These are phyloP conservation scores for Dusona sp. DNA, from an alignment of 2,888 invertebrate species.

Conservation along the genomic window DNA sequence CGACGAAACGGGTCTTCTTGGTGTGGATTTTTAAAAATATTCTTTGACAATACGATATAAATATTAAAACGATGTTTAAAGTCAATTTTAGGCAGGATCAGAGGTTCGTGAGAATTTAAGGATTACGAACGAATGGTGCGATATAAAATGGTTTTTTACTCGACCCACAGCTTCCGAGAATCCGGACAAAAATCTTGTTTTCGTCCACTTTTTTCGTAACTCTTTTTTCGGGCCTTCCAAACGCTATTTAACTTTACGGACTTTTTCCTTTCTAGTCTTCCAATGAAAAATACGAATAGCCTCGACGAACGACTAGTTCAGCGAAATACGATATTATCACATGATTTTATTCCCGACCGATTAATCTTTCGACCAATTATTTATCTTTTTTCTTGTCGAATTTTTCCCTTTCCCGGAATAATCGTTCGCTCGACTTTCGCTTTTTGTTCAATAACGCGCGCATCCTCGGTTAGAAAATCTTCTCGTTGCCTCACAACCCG, in stretches of 20 bases:
- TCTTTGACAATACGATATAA: conserved; percentile 40
- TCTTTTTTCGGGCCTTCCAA: not conserved
- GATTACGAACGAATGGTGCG: not conserved
- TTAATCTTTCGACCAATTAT: not conserved
- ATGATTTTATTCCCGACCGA: not conserved
- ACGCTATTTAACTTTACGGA: not conserved
- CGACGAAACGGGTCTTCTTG: not conserved
- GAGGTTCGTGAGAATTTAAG: conserved; percentile 36
- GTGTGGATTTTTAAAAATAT: conserved; percentile 4
- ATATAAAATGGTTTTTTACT: conserved; percentile 22
- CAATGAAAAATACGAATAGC: conserved; percentile 2
- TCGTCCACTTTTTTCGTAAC: not conserved
- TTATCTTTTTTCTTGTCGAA: not conserved
- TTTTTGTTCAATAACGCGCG: not conserved
- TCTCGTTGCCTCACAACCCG: conserved; percentile 39
- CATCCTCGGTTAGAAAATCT: conserved; percentile 19
- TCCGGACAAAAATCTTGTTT: not conserved
- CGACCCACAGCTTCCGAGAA: not conserved
- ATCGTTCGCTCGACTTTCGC: conserved; percentile 18
- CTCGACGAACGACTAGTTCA: conserved; percentile 23
- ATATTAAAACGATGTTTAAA: conserved; percentile 23
- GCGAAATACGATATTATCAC: not conserved
- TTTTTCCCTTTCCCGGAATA: not conserved
- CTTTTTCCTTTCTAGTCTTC: not conserved
- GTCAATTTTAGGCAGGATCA: not conserved